Percentiles rank a stretch among this genome's conserved stretches.
phyloP scores from a whole-genome alignment of 2,113 vertebrate genomes.

The Ceuthmochares aereus region DNA sequence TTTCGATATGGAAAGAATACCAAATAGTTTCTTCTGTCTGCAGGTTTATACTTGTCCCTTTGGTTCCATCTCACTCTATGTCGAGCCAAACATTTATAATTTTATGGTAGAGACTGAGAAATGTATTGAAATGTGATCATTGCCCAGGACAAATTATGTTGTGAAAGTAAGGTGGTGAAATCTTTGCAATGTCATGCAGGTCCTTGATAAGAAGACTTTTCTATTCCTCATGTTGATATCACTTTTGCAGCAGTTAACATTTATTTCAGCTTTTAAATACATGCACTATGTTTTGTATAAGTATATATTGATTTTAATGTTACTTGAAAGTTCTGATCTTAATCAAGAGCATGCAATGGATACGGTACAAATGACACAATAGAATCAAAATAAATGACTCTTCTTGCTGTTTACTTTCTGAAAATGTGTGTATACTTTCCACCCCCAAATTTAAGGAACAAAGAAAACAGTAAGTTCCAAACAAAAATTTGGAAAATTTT shows the following conservation, averaged over 20 bases:
- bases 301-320: conserved; percentile 24
- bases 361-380: neutral
- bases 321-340: conserved; percentile 34
- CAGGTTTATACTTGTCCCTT: neutral
- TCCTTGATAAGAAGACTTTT: neutral
- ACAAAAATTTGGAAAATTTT: neutral
- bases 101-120: neutral
- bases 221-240: neutral
- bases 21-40: neutral
- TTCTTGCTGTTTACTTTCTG: neutral
- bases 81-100: neutral
- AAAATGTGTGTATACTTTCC: neutral
- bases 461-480: neutral
- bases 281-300: neutral
- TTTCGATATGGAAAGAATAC: neutral
- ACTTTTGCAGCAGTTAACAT: neutral
- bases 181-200: neutral
- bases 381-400: neutral
- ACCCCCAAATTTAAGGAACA: neutral
- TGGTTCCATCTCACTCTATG: neutral
- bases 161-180: neutral
- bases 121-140: neutral
- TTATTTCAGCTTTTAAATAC: conserved; percentile 16
- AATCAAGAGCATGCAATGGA: conserved; percentile 8
- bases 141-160: neutral